Evolutionary conservation across 2,113 vertebrate genomes (phyloP).

Genomic region (Agapornis roseicollis): DNA sequence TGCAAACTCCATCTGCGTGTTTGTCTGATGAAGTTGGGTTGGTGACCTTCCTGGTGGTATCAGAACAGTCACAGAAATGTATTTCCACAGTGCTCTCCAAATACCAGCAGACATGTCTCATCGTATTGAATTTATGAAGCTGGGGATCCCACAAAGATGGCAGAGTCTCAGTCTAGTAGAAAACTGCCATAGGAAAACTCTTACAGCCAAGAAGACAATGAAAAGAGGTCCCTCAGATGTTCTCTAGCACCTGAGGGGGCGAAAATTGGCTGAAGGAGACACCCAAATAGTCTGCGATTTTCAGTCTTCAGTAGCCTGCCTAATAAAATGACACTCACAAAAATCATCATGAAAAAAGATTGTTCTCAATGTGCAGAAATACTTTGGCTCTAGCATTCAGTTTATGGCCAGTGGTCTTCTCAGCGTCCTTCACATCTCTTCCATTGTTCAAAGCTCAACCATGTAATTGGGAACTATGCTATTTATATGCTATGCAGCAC

Average conservation of each 20-base stretch:
- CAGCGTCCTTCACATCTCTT: not conserved
- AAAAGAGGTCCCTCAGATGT: not conserved
- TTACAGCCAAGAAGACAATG: not conserved
- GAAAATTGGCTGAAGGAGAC: not conserved
- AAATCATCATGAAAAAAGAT: not conserved
- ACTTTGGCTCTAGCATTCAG: not conserved
- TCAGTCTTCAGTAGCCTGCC: rapidly evolving
- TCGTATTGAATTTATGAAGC: not conserved
- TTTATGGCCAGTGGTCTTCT: not conserved
- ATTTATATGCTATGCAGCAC: not conserved
- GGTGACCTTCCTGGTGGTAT: not conserved
- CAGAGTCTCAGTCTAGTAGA: not conserved
- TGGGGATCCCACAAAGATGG: not conserved
- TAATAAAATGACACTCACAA: not conserved
- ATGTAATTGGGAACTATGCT: rapidly evolving
- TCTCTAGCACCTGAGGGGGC: not conserved
- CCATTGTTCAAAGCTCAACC: not conserved
- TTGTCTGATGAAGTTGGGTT: not conserved
- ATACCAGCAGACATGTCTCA: not conserved
- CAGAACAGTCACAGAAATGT: not conserved
- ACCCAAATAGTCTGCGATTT: not conserved
- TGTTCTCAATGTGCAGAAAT: not conserved
- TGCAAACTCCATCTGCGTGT: not conserved
- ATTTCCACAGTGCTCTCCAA: not conserved
- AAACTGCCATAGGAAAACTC: not conserved